Evolutionary conservation across 1,140 invertebrate genomes (phyloP).

Genomic region (Listronotus oregonensis): DNA sequence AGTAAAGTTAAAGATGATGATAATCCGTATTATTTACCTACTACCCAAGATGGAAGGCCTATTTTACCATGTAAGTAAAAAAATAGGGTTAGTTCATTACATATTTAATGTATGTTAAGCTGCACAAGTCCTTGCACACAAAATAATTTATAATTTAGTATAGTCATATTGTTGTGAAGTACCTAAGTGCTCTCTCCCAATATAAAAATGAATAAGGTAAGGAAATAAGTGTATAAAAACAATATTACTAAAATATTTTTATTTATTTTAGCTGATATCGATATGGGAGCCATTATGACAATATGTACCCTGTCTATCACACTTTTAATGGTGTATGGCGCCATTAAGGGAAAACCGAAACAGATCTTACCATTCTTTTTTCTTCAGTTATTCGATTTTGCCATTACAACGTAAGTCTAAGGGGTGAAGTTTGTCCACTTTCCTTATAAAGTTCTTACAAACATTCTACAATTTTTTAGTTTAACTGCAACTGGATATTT

Average conservation of each 20-base stretch:
- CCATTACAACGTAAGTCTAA: conserved; percentile 75
- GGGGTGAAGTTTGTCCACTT: conserved; percentile 2
- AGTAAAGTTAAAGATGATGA: conserved; percentile 64
- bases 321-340: conserved; percentile 81
- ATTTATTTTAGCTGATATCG: conserved; percentile 71
- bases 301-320: conserved; percentile 80
- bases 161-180: too few relatives aligned
- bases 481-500: conserved; percentile 82
- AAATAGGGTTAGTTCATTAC: not conserved
- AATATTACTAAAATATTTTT: not conserved
- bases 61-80: conserved; percentile 62
- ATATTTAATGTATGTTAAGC: not conserved
- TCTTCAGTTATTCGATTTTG: conserved; percentile 87
- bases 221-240: too few relatives aligned
- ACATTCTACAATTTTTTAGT: conserved; percentile 55
- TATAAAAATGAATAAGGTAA: too few relatives aligned
- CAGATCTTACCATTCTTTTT: conserved; percentile 88
- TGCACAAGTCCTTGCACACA: too few relatives aligned
- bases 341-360: conserved; percentile 76
- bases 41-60: conserved; percentile 64
- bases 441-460: not conserved
- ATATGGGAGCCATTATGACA: conserved; percentile 77
- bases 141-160: too few relatives aligned
- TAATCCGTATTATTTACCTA: conserved; percentile 59
- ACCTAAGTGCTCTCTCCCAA: too few relatives aligned